phyloP scores from a whole-genome alignment of 2,797 vertebrate genomes.

The Syndactyla subalaris region DNA sequence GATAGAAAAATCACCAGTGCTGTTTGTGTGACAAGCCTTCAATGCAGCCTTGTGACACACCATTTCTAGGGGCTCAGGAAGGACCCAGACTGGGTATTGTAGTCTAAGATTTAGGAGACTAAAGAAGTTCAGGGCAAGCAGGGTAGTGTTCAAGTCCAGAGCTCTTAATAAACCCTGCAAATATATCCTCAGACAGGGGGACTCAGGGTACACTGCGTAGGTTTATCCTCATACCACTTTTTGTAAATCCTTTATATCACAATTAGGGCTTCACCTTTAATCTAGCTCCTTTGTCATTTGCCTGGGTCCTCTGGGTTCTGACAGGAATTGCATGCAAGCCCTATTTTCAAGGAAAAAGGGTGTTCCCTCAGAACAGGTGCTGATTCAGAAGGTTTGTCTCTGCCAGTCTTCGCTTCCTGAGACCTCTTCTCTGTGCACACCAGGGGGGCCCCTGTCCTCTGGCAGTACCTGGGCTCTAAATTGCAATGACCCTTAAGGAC shows the following conservation, averaged over 20 bases:
- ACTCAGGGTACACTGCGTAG: background rate
- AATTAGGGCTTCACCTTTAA: background rate
- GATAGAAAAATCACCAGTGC: background rate
- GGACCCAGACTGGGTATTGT: background rate
- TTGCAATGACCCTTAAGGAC: background rate
- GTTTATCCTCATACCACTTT: background rate
- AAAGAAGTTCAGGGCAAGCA: background rate
- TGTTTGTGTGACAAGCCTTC: background rate
- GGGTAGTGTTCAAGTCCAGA: background rate
- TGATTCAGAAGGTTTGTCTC: background rate
- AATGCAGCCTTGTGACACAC: background rate
- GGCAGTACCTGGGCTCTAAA: background rate
- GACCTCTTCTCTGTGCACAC: background rate
- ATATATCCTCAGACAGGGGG: background rate
- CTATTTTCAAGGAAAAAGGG: background rate
- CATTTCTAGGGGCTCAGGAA: background rate
- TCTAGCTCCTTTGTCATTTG: background rate
- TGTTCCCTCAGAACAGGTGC: background rate
- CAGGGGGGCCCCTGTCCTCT: background rate
- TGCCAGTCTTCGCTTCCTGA: fast-evolving
- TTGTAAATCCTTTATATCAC: background rate
- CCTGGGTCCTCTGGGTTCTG: background rate
- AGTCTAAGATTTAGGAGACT: background rate
- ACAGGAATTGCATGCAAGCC: background rate
- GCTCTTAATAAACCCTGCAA: background rate